Evolutionary conservation across 2,888 invertebrate genomes (phyloP), one percentile per base, ranked within the genome.

Genomic region (Torymus texanus): DNA sequence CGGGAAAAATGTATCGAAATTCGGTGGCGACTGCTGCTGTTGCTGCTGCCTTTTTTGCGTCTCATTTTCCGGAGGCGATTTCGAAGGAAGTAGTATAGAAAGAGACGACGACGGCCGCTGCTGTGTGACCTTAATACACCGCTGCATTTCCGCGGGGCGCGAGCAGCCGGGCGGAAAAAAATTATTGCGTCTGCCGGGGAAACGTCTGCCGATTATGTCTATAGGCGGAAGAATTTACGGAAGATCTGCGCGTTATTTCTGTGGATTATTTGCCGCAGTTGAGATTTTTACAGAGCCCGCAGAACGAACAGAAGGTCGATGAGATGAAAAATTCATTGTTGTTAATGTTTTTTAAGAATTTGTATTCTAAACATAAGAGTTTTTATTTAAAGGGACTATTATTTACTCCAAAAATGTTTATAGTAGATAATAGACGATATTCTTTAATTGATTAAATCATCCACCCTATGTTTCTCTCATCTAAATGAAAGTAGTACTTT

Each of bases 41-140:
- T 12, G n/a, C 16, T 12, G n/a, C 16, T 63, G 13, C 65, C 41
- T 41, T 68, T 55, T 62, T 10, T 55, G 16, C 41, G 41, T 41
- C 41, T 41, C 41, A 5, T 41, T 41, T 41, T 41, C 41, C 8
- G 41, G 41, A 41, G 41, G 41, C 41, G 41, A 41, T 41, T 8
- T 41, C 41, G 41, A 41, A 41, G 41, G 41, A 41, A 41, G 41
- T 41, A 41, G 41, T 41, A 41, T 41, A 41, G 41, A 8, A 16
- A 51, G 18, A 4, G 50, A 24, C 50, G 41, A 29, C 50, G 56
- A 0, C 2, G 41, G 3, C 10, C 18, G 21, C 63, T 4, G n/a
- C 29, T 63, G 18, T 58, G 55, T 74, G 73, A 74, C 73, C 73
- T 74, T 74, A 74, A 74, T 74, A 65, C 56, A 74, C 18, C 21